Evolutionary conservation across 1,140 invertebrate species (phyloP).

Genomic region (Schlechtendalia chinensis): DNA sequence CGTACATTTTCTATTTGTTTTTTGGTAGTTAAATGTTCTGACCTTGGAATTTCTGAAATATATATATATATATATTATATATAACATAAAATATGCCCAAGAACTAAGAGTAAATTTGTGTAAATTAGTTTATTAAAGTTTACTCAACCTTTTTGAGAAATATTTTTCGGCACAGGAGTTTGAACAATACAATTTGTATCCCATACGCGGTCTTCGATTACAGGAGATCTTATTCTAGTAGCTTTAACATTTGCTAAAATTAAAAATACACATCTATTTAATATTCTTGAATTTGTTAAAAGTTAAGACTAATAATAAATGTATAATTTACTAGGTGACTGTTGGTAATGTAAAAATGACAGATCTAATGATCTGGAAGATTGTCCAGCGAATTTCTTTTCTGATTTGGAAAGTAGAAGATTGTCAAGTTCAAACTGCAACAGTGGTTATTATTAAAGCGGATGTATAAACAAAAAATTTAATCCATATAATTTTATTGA

Average conservation of each 20-base stretch:
- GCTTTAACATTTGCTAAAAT: constrained; percentile 50
- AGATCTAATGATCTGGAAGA: constrained; percentile 55
- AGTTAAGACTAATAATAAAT: constrained; percentile 52
- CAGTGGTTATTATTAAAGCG: neutral
- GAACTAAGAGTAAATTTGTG: no score
- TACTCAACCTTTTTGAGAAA: neutral
- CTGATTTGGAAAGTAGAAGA: constrained; percentile 38
- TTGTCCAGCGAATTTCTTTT: constrained; percentile 44
- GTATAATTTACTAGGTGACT: constrained; percentile 47
- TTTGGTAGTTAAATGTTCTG: constrained; percentile 63
- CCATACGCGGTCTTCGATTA: neutral
- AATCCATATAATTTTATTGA: neutral
- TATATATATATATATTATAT: no score
- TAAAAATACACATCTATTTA: constrained; percentile 12
- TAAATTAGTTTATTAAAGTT: no score
- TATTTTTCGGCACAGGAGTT: neutral
- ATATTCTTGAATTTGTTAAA: neutral
- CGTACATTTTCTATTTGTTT: constrained; percentile 62
- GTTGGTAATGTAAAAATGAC: constrained; percentile 53
- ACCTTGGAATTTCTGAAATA: constrained; percentile 54
- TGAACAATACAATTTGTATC: neutral
- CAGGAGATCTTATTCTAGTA: constrained; percentile 39
- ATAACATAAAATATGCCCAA: neutral
- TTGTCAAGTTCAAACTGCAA: constrained; percentile 41
- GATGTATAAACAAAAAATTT: neutral